Evolutionary conservation across 2,113 vertebrate species (phyloP).

Genomic region (Ictalurus punctatus): DNA sequence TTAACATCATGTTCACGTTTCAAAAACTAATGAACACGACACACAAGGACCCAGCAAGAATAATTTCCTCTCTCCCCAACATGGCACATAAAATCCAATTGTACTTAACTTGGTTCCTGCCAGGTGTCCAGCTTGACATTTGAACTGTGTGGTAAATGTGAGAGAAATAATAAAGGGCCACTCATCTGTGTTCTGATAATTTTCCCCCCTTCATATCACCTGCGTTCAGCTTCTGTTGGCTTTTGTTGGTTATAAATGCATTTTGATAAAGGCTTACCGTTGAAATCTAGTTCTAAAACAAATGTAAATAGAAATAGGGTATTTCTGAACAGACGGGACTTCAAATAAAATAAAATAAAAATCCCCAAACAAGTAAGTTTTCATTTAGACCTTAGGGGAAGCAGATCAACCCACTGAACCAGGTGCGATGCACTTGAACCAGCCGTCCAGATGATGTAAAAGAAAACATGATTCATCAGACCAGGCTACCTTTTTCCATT

Average conservation of each 20-base stretch:
- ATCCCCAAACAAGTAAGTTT: not conserved
- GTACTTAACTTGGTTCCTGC: constrained; percentile 15
- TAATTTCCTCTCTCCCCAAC: not conserved
- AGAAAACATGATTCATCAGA: too few species aligned
- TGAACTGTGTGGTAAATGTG: not conserved
- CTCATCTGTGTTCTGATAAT: constrained; percentile 31
- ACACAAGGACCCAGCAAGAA: not conserved
- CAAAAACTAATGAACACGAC: not conserved
- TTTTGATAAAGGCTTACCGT: not conserved
- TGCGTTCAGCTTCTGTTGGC: constrained; percentile 16
- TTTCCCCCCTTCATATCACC: constrained; percentile 3
- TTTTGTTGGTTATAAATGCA: not conserved
- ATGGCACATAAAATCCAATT: not conserved
- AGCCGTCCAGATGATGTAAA: too few species aligned
- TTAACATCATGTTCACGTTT: not conserved
- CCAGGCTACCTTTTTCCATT: too few species aligned
- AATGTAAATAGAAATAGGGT: not conserved
- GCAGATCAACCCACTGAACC: not conserved
- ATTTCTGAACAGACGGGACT: not conserved
- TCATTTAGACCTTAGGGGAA: not conserved
- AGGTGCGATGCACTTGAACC: too few species aligned
- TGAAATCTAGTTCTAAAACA: not conserved
- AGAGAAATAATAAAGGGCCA: not conserved
- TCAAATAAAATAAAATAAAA: not conserved
- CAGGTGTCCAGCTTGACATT: not conserved